Conservation (phyloP, 2,888 invertebrate genomes). For the Cephus sareptanus region DNA sequence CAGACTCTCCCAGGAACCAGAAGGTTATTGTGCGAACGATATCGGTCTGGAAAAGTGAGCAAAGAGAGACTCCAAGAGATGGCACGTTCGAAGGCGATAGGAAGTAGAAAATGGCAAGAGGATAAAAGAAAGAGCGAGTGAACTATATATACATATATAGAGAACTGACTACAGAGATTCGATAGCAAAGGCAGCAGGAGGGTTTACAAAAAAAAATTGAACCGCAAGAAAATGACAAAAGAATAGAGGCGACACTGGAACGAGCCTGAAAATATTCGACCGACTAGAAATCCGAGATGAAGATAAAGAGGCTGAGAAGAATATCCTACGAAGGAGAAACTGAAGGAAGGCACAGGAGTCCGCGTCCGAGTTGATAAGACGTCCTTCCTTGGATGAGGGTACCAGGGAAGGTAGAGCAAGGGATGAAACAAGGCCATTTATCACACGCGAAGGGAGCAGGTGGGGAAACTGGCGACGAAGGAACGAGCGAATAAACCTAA, state of each 20-base stretch:
- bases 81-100: not conserved
- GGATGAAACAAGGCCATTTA: conserved; percentile 56
- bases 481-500: conserved; percentile 31
- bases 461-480: conserved; percentile 45
- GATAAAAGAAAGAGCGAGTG: not conserved
- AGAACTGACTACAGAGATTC: not conserved
- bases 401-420: conserved; percentile 18
- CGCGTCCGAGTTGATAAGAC: conserved; percentile 56
- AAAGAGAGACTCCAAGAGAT: conserved; percentile 3
- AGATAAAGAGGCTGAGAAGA: conserved; percentile 12
- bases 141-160: not conserved
- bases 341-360: conserved; percentile 8
- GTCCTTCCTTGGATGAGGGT: conserved; percentile 34
- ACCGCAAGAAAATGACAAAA: not conserved
- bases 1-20: not conserved
- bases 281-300: conserved; percentile 4
- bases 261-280: not conserved
- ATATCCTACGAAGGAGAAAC: conserved; percentile 20
- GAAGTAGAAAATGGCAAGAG: not conserved
- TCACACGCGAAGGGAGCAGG: conserved; percentile 54
- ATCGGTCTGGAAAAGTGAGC: not conserved
- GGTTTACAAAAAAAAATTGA: not conserved
- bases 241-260: not conserved
- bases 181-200: not conserved
- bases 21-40: not conserved